Evolutionary conservation across 2,888 invertebrate species (phyloP).

Genomic region (Epinotia demarniana): DNA sequence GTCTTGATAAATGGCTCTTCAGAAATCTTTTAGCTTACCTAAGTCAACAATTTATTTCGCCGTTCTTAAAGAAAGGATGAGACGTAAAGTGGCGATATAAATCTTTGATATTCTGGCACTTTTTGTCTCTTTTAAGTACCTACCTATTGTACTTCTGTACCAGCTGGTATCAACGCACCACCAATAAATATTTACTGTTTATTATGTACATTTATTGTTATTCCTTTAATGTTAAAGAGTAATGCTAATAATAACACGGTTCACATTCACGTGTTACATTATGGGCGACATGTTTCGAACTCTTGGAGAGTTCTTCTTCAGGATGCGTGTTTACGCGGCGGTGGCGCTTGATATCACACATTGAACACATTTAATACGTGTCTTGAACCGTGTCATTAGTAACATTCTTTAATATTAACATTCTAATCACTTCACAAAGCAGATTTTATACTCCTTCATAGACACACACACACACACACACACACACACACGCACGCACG

Average conservation of each 20-base stretch:
- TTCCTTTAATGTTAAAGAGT: neutral
- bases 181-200: slow-evolving; percentile 17
- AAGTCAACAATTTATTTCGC: slow-evolving; percentile 34
- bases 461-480: too few relatives aligned
- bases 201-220: neutral
- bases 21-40: slow-evolving; percentile 30
- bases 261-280: too few relatives aligned
- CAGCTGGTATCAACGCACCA: slow-evolving; percentile 11
- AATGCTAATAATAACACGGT: neutral
- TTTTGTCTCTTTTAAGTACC: slow-evolving; percentile 24
- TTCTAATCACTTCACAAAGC: too few relatives aligned
- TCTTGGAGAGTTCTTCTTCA: too few relatives aligned
- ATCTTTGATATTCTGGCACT: slow-evolving; percentile 27
- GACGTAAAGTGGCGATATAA: slow-evolving; percentile 28
- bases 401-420: too few relatives aligned
- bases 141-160: slow-evolving; percentile 16
- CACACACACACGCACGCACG: too few relatives aligned
- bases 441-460: too few relatives aligned
- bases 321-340: too few relatives aligned
- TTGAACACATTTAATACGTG: too few relatives aligned
- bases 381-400: too few relatives aligned
- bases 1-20: slow-evolving; percentile 27
- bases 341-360: too few relatives aligned
- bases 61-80: slow-evolving; percentile 30
- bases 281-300: too few relatives aligned